These are phyloP conservation scores for Echeneis naucrates DNA, from an alignment of 2,797 vertebrate genomes.

Conservation along the genomic window DNA sequence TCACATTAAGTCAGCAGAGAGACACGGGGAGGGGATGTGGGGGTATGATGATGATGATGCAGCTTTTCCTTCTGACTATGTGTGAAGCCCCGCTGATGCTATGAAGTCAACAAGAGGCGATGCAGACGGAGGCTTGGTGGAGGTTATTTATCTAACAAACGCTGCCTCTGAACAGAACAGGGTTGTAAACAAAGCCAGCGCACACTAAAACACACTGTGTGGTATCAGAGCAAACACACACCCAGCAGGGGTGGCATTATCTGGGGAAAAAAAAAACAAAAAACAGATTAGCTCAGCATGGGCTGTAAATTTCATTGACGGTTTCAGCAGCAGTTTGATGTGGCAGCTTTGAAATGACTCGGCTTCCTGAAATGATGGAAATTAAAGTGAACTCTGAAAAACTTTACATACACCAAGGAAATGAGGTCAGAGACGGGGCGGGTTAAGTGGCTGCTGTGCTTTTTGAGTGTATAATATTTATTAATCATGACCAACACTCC, in stretches of 20 bases:
- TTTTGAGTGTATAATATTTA: neutral
- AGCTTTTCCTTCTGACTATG: constrained; percentile 29
- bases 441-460: neutral
- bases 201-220: neutral
- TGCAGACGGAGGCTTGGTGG: neutral
- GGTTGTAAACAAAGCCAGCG: constrained; percentile 14
- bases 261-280: neutral
- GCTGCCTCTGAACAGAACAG: neutral
- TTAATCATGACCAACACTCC: neutral
- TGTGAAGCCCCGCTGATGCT: neutral
- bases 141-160: constrained; percentile 25
- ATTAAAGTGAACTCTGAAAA: constrained; percentile 18
- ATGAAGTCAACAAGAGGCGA: constrained; percentile 24
- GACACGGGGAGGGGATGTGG: neutral
- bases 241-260: neutral
- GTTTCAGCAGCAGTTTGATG: neutral
- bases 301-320: neutral
- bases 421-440: neutral
- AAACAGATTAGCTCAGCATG: neutral
- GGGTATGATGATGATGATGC: neutral
- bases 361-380: constrained; percentile 10
- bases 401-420: neutral
- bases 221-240: neutral
- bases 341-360: neutral
- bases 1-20: neutral